Conservation (phyloP, 2,888 invertebrate genomes). For the Cyclophora punctaria region DNA sequence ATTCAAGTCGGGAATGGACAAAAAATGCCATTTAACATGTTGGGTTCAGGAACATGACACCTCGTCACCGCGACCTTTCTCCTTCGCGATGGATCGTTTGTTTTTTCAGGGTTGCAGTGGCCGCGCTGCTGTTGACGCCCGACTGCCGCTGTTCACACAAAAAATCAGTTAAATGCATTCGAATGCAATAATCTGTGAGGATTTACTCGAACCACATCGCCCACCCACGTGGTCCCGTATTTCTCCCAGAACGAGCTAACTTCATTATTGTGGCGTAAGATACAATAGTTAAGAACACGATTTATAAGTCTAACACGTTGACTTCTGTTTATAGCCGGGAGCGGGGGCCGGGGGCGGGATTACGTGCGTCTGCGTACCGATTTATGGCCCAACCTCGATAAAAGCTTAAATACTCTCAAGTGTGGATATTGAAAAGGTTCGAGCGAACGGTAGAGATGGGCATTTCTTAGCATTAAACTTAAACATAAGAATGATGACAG, state of each 20-base stretch:
- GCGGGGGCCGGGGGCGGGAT: constrained; percentile 65
- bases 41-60: constrained; percentile 29
- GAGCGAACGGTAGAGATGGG: constrained; percentile 17
- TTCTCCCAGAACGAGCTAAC: constrained; percentile 73
- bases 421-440: constrained; percentile 60
- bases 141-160: constrained; percentile 53
- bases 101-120: constrained; percentile 65
- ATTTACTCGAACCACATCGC: constrained; percentile 56
- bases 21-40: neutral
- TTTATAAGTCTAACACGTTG: constrained; percentile 75
- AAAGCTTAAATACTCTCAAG: constrained; percentile 72
- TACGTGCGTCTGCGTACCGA: constrained; percentile 68
- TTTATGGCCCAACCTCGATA: constrained; percentile 69
- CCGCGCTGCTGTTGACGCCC: constrained; percentile 44
- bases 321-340: constrained; percentile 73
- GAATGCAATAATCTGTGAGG: constrained; percentile 65
- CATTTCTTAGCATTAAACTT: no score
- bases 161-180: constrained; percentile 58
- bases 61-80: constrained; percentile 18
- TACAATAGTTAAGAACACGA: constrained; percentile 75
- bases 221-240: constrained; percentile 73
- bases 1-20: neutral
- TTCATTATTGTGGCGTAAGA: constrained; percentile 75
- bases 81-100: constrained; percentile 33
- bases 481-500: no score